Percentiles rank a stretch among this genome's conserved stretches.
These are phyloP conservation scores for Tetranychus piercei DNA, from an alignment of 2,888 invertebrate species.

Conservation along the genomic window DNA sequence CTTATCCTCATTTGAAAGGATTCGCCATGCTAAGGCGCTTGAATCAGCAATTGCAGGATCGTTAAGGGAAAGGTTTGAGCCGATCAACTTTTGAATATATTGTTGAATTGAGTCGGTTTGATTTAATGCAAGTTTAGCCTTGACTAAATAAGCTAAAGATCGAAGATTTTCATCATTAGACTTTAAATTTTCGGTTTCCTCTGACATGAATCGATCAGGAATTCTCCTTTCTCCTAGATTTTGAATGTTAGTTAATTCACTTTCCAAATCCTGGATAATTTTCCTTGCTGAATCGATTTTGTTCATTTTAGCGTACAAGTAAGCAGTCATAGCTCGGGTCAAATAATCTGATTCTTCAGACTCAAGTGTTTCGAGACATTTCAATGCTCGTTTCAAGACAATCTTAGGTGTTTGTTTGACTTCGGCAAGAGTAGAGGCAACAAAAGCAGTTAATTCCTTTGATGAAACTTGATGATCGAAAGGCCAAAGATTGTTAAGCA, in stretches of 20 bases:
- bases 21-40: neutral
- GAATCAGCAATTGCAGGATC: neutral
- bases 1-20: neutral
- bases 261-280: neutral
- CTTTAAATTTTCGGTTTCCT: neutral
- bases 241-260: neutral
- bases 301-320: neutral
- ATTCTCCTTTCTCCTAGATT: neutral
- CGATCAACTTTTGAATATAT: neutral
- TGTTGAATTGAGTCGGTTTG: neutral
- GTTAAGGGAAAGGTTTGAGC: neutral
- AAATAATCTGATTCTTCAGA: neutral
- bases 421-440: neutral
- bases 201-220: neutral
- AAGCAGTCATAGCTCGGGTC: slow-evolving; percentile 1
- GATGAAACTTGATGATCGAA: neutral
- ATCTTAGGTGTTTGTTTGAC: neutral
- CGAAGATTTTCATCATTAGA: neutral
- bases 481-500: slow-evolving; percentile 6
- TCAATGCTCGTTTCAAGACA: neutral
- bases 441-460: neutral
- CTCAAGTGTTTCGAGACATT: neutral
- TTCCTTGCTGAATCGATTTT: neutral
- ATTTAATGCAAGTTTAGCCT: neutral
- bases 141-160: neutral